Evolutionary conservation across 2,888 invertebrate species (phyloP).

Genomic region (Diogma glabrata): DNA sequence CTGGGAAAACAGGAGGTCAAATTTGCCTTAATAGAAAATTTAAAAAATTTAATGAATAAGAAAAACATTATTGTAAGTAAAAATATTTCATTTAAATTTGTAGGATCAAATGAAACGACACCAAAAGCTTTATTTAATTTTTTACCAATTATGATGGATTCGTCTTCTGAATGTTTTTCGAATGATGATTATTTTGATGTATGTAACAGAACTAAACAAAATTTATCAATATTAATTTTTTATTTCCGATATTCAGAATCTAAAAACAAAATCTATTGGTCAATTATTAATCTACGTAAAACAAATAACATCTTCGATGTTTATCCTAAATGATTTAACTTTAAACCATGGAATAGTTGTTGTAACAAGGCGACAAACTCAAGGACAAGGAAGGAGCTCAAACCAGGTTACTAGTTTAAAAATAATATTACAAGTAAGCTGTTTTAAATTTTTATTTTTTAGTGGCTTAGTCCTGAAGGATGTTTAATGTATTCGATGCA

Average conservation of each 20-base stretch:
- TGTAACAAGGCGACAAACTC: slow-evolving; percentile 66
- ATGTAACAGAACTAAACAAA: slow-evolving; percentile 21
- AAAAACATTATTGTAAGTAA: slow-evolving; percentile 40
- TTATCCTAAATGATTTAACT: slow-evolving; percentile 45
- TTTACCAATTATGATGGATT: slow-evolving; percentile 62
- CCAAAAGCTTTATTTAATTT: slow-evolving; percentile 44
- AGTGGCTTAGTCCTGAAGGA: slow-evolving; percentile 88
- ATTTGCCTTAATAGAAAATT: slow-evolving; percentile 52
- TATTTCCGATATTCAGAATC: slow-evolving; percentile 42
- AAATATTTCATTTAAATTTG: slow-evolving; percentile 58
- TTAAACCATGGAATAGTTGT: slow-evolving; percentile 66
- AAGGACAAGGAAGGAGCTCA: slow-evolving; percentile 45
- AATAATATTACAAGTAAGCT: too few species aligned
- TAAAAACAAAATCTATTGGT: slow-evolving; percentile 61
- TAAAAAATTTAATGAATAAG: slow-evolving; percentile 43
- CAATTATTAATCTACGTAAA: slow-evolving; percentile 75
- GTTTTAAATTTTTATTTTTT: slow-evolving; percentile 14
- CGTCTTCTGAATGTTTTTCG: slow-evolving; percentile 73
- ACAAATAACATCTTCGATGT: slow-evolving; percentile 64
- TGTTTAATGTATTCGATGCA: slow-evolving; percentile 85
- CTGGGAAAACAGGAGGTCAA: slow-evolving; percentile 77
- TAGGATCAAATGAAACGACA: slow-evolving; percentile 49
- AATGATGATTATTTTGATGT: slow-evolving; percentile 77
- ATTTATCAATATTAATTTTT: background rate
- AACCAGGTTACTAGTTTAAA: slow-evolving; percentile 30